Base-by-base conservation (phyloP, 2,797 vertebrate genomes). In the Ptychadena robeensis region DNA sequence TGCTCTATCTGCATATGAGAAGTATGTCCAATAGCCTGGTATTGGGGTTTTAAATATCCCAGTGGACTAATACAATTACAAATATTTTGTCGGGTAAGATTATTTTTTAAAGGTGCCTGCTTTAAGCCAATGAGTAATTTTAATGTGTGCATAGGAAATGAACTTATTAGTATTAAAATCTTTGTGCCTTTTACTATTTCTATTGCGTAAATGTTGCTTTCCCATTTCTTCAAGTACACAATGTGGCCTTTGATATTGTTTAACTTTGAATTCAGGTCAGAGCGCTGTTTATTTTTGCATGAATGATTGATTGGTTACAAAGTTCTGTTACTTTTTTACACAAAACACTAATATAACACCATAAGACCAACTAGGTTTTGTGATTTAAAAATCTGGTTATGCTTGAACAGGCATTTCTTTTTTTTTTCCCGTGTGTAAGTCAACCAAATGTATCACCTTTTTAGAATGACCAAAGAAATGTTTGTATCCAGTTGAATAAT, bases 391-490 rank as follows among this genome's bases (percentile, higher is more conserved):
- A 53, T 83, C 82, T 83, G 76, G 48, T 63, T 67, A 74, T 28
- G 77, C 82, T 83, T 83, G 76, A 79, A 74, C 31, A 79, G 48
- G 57, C 32, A n/a, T 30, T 32, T n/a, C n/a, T n/a, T n/a, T n/a
- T n/a, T n/a, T n/a, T n/a, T 31, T 71, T 71, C 72, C 37, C 72
- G 31, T 73, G 66, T 83, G 68, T 78, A 31, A 83, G 37, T 74
- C 69, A 40, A 83, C 76, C 61, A 79, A 82, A 83, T 79, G 63
- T 83, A 61, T 63, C 11, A 57, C 30, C 40, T 80, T 80, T 37
- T 73, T 74, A 74, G 63, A 74, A 64, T 64, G 74, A 82, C 82
- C 82, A 84, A 84, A 84, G 82, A 84, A 61, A 76, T 77, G 66
- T 77, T 71, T 82, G 73, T 71, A 82, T 82, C 74, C 67, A 32